phyloP scores from a whole-genome alignment of 2,113 vertebrate genomes.

The Opisthocomus hoazin region DNA sequence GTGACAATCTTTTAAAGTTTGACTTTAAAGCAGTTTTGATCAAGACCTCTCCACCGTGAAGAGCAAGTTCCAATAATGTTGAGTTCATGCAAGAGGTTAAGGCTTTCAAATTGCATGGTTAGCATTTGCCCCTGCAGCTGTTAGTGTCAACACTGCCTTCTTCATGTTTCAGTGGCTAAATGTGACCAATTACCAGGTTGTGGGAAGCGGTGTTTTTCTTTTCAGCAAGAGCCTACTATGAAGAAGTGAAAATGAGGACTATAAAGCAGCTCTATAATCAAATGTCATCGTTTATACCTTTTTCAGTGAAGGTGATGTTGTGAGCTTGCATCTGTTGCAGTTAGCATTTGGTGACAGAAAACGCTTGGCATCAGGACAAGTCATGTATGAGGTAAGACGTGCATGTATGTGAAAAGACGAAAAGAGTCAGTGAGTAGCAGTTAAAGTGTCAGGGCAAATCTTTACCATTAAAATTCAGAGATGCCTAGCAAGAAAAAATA shows the following conservation, averaged over 20 bases:
- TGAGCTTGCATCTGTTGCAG: constrained; percentile 90
- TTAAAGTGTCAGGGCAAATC: neutral
- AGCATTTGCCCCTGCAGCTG: neutral
- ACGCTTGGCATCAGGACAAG: constrained; percentile 85
- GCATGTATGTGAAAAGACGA: neutral
- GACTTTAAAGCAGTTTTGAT: too few relatives aligned
- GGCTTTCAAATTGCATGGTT: neutral
- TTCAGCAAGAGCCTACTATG: neutral
- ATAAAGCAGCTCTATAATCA: neutral
- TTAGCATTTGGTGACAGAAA: constrained; percentile 90
- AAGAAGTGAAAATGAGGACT: neutral
- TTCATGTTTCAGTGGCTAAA: neutral
- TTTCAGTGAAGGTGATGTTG: constrained; percentile 84
- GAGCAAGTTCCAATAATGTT: neutral
- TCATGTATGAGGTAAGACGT: constrained; percentile 86
- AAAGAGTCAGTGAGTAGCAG: neutral
- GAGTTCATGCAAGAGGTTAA: neutral
- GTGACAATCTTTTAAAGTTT: neutral
- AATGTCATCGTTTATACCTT: neutral
- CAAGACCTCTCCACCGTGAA: neutral
- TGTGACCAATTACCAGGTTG: neutral
- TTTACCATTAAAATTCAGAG: neutral
- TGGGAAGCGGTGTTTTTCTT: neutral
- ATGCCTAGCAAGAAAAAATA: neutral
- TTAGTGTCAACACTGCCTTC: neutral